phyloP scores from a whole-genome alignment of 2,797 vertebrate genomes.

The Otolemur crassicaudatus region DNA sequence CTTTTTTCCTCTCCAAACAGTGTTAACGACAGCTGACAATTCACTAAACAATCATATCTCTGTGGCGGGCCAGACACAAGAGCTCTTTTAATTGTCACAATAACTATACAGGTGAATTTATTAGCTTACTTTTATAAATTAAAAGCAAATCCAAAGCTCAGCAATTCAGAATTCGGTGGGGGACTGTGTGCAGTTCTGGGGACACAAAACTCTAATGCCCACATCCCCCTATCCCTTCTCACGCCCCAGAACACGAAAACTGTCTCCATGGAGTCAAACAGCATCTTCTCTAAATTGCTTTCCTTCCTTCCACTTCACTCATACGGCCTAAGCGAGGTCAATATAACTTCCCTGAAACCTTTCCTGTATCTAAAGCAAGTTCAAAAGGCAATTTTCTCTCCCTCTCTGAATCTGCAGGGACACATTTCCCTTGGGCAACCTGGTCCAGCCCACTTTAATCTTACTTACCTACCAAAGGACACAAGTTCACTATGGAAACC shows the following conservation, averaged over 20 bases:
- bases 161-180: neutral
- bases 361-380: conserved; percentile 62
- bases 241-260: neutral
- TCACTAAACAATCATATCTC: neutral
- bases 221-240: neutral
- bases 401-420: conserved; percentile 30
- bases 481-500: neutral
- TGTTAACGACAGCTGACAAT: neutral
- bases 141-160: neutral
- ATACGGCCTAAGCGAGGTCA: neutral
- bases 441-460: conserved; percentile 2
- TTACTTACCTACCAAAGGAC: neutral
- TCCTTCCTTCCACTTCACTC: conserved; percentile 67
- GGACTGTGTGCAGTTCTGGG: neutral
- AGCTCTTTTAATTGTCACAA: conserved; percentile 6
- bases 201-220: neutral
- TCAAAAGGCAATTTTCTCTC: conserved; percentile 26
- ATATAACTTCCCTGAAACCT: conserved; percentile 53
- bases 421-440: conserved; percentile 22
- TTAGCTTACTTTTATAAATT: conserved; percentile 20
- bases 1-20: neutral
- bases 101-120: neutral
- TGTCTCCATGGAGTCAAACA: neutral
- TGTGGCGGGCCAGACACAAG: neutral
- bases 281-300: conserved; percentile 45